Evolutionary conservation across 2,888 invertebrate genomes (phyloP).

Genomic region (Aelia acuminata): DNA sequence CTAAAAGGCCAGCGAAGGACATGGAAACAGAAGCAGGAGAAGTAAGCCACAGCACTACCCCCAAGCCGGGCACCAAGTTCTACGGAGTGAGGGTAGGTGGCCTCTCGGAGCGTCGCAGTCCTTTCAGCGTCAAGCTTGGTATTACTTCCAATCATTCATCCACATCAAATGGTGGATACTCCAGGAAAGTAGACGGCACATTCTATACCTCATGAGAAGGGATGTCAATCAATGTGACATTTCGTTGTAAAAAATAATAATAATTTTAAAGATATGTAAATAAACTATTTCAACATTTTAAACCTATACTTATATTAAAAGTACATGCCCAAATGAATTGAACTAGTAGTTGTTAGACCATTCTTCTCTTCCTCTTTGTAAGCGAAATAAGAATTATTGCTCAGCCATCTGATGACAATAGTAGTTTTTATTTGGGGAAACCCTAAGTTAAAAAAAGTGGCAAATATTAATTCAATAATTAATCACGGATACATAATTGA

Average conservation of each 20-base stretch:
- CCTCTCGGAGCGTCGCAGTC: constrained; percentile 76
- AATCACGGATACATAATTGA: too few species aligned
- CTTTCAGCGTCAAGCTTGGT: constrained; percentile 82
- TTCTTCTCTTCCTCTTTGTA: too few species aligned
- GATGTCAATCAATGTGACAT: background rate
- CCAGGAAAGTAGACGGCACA: constrained; percentile 79
- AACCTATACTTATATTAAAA: too few species aligned
- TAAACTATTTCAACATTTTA: background rate
- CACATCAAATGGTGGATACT: constrained; percentile 85
- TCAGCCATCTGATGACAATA: too few species aligned
- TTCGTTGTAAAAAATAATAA: background rate
- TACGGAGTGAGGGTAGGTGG: constrained; percentile 77
- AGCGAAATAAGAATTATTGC: too few species aligned
- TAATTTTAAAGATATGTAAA: background rate
- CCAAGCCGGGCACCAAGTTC: constrained; percentile 65
- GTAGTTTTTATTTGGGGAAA: too few species aligned
- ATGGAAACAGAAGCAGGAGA: constrained; percentile 56
- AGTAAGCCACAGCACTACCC: background rate
- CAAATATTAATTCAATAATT: too few species aligned
- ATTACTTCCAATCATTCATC: constrained; percentile 86
- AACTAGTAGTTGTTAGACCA: too few species aligned
- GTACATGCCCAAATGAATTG: too few species aligned
- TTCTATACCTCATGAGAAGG: constrained; percentile 60
- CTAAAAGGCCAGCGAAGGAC: constrained; percentile 61
- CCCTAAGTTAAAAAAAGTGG: too few species aligned